Conservation (phyloP, 2,113 vertebrate species). For the Neolamprologus sp. region DNA sequence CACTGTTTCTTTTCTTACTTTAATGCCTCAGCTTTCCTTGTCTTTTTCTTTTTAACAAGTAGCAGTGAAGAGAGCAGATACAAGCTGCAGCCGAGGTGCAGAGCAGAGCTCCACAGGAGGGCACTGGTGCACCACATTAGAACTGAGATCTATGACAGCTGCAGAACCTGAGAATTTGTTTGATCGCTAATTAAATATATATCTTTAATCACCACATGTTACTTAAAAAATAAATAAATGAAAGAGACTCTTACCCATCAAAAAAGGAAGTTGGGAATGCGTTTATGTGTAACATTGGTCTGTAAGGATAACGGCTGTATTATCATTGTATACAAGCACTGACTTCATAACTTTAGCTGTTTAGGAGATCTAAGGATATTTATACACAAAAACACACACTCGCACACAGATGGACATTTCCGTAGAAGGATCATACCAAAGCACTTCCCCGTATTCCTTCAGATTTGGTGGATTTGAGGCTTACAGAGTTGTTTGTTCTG, state of each 20-base stretch:
- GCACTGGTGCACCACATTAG: slow-evolving; percentile 33
- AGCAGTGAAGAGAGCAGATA: neutral
- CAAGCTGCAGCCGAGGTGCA: neutral
- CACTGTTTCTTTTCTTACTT: neutral
- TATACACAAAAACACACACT: neutral
- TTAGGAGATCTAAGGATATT: neutral
- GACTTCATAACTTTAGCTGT: neutral
- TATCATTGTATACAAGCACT: neutral
- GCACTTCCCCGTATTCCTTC: slow-evolving; percentile 21
- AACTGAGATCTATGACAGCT: neutral
- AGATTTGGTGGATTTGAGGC: slow-evolving; percentile 46
- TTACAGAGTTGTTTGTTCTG: slow-evolving; percentile 46
- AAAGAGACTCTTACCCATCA: neutral
- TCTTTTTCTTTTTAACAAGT: neutral
- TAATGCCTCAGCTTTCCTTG: neutral
- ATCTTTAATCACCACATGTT: neutral
- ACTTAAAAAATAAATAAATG: neutral
- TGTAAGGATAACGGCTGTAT: neutral
- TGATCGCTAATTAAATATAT: neutral
- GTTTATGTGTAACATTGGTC: neutral
- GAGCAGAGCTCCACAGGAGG: slow-evolving; percentile 25
- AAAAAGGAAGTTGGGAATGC: neutral
- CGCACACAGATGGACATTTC: slow-evolving; percentile 36
- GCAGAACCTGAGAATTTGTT: neutral
- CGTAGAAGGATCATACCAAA: slow-evolving; percentile 18